Evolutionary conservation across 64 coral and sea anemone genomes (phyloP).

Genomic region (Porites lutea): DNA sequence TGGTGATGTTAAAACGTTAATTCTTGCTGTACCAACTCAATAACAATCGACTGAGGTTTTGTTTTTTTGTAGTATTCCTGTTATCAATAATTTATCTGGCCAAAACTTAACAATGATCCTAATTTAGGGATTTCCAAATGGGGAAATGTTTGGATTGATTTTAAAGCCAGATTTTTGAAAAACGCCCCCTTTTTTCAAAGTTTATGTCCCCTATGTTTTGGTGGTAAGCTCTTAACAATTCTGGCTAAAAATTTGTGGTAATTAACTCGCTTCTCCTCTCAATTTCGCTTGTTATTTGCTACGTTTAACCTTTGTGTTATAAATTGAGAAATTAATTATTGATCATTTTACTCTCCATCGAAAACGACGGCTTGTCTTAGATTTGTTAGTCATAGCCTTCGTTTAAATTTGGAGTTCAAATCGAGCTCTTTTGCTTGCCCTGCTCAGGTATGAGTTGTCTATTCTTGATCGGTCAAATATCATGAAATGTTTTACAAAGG

Average conservation of each 20-base stretch:
- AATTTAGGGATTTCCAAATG: conserved; percentile 18
- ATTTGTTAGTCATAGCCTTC: background rate
- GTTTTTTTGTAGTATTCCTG: background rate
- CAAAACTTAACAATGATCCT: conserved; percentile 31
- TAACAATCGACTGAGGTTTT: background rate
- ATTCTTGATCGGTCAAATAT: background rate
- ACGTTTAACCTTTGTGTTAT: background rate
- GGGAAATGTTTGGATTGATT: conserved; percentile 7
- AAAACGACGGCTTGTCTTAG: background rate
- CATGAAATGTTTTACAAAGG: background rate
- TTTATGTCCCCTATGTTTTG: background rate
- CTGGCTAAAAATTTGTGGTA: background rate
- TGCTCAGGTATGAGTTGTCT: background rate
- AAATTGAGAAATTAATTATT: conserved; percentile 24
- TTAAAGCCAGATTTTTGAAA: background rate
- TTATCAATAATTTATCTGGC: conserved; percentile 5
- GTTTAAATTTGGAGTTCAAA: too few species aligned
- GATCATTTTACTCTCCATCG: background rate
- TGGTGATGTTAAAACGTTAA: background rate
- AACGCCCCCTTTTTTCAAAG: background rate
- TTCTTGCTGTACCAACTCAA: background rate
- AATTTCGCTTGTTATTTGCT: background rate
- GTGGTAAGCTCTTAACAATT: too few species aligned
- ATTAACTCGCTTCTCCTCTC: background rate
- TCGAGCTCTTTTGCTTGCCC: background rate